Percentiles rank a stretch among this genome's conserved stretches.
Conservation (phyloP, 1,140 invertebrate genomes). For the Drosophila neocordata region DNA sequence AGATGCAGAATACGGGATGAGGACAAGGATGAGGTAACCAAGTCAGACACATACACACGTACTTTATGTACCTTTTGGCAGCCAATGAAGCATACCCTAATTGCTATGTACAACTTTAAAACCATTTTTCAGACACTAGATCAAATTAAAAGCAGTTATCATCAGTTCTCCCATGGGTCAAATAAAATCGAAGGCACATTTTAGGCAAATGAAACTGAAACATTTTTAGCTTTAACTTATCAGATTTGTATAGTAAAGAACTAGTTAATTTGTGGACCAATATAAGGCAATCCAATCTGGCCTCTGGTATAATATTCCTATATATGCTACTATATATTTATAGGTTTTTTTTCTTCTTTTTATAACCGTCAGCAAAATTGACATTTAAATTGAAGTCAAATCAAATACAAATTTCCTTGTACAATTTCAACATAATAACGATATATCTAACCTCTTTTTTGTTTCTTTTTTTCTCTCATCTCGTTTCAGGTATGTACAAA, state of each 20-base stretch:
- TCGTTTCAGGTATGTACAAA: constrained; percentile 73
- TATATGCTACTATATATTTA: not conserved
- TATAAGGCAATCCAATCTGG: not conserved
- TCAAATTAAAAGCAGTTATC: constrained; percentile 18
- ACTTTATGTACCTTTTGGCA: constrained; percentile 65
- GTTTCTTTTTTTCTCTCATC: constrained; percentile 26
- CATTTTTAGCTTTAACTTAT: too few species aligned
- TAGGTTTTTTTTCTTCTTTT: too few species aligned
- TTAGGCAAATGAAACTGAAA: not conserved
- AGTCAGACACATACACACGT: constrained; percentile 49
- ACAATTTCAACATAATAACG: constrained; percentile 27
- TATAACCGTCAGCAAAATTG: not conserved
- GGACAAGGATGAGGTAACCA: constrained; percentile 5
- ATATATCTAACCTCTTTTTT: constrained; percentile 29
- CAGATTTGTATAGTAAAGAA: too few species aligned
- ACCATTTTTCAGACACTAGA: constrained; percentile 14
- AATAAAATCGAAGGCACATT: not conserved
- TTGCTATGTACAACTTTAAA: constrained; percentile 63
- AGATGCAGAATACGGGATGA: constrained; percentile 23
- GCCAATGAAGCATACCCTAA: constrained; percentile 75
- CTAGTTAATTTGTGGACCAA: too few species aligned
- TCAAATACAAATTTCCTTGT: constrained; percentile 1
- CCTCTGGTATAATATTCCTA: not conserved
- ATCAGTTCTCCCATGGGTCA: not conserved
- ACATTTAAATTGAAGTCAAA: not conserved